Conservation (phyloP, 2,113 vertebrate species). For the Centrocercus urophasianus region DNA sequence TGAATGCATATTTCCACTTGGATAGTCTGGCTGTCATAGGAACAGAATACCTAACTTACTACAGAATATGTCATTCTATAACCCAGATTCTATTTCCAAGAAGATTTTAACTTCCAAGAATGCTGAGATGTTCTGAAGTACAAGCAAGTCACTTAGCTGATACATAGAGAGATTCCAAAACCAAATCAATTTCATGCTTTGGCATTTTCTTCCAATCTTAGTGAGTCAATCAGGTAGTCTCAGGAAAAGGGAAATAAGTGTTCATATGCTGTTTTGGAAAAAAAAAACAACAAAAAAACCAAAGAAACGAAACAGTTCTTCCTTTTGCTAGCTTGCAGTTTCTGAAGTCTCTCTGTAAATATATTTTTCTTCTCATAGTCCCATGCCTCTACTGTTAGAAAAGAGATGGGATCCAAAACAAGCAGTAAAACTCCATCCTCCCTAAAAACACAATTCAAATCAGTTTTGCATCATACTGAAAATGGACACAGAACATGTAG, state of each 20-base stretch:
- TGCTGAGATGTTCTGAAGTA: not conserved
- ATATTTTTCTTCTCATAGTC: not conserved
- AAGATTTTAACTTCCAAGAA: not conserved
- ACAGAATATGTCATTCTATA: not conserved
- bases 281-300: too few species aligned
- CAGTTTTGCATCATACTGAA: not conserved
- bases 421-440: not conserved
- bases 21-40: not conserved
- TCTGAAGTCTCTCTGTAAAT: not conserved
- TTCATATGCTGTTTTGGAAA: not conserved
- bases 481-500: not conserved
- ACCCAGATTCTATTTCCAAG: not conserved
- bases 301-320: not conserved
- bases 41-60: not conserved
- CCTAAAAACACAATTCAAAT: not conserved
- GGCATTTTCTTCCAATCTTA: not conserved
- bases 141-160: not conserved
- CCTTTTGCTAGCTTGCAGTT: not conserved
- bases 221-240: not conserved
- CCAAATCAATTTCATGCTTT: not conserved
- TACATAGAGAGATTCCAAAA: not conserved
- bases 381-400: not conserved
- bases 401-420: not conserved
- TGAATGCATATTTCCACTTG: not conserved
- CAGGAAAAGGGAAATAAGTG: not conserved